Evolutionary conservation across 2,797 vertebrate species (phyloP).

Genomic region (Oceanodroma leucorhoa): DNA sequence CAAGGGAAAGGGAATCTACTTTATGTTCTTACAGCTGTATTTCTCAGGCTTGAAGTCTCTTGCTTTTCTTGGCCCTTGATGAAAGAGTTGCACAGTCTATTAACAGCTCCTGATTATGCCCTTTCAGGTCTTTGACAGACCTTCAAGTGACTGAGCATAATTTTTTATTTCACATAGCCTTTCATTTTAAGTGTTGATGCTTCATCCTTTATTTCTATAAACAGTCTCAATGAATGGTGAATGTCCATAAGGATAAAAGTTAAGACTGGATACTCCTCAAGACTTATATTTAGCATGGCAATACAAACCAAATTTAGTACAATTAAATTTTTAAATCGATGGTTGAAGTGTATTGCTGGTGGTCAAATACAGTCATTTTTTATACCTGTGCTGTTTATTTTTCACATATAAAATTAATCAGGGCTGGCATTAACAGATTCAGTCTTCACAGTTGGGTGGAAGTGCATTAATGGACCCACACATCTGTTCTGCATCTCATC

Average conservation of each 20-base stretch:
- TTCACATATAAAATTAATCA: neutral
- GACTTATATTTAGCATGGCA: neutral
- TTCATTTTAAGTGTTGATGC: neutral
- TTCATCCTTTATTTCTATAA: neutral
- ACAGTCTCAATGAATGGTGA: neutral
- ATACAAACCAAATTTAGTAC: neutral
- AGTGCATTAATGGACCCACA: neutral
- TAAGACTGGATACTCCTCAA: neutral
- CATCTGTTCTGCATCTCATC: neutral
- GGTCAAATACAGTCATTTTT: neutral
- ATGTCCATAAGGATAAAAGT: neutral
- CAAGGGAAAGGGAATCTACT: neutral
- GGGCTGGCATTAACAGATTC: neutral
- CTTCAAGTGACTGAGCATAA: neutral
- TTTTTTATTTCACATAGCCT: neutral
- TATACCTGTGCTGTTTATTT: neutral
- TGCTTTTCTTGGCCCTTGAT: neutral
- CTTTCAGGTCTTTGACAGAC: neutral
- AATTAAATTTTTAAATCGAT: neutral
- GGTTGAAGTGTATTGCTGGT: neutral
- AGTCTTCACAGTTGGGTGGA: neutral
- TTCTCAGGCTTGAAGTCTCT: neutral
- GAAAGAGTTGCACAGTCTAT: neutral
- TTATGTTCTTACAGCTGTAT: neutral
- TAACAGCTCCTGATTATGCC: neutral